These are phyloP conservation scores for Cercocebus atys DNA, from an alignment of 2,113 vertebrate genomes.

Conservation along the genomic window DNA sequence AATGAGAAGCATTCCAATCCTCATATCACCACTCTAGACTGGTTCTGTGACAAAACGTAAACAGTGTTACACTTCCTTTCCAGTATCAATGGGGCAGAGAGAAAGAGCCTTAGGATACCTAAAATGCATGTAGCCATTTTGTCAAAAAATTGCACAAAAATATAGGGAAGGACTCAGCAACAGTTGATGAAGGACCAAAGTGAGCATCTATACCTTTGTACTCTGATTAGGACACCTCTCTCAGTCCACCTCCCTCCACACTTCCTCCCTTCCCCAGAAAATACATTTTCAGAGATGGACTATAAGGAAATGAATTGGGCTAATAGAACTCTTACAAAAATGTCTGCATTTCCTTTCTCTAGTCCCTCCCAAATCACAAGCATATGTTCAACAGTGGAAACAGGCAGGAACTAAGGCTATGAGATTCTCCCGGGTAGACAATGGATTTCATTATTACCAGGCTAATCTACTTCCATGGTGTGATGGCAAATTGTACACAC, in stretches of 20 bases:
- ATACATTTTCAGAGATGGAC: neutral
- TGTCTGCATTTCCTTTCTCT: neutral
- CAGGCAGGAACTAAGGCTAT: neutral
- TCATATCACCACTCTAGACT: neutral
- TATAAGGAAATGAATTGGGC: neutral
- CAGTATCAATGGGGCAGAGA: neutral
- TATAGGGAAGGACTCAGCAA: neutral
- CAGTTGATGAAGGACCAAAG: neutral
- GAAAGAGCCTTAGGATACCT: neutral
- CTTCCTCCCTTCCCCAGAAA: neutral
- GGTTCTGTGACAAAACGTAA: neutral
- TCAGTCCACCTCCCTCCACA: fast-evolving
- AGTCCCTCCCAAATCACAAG: neutral
- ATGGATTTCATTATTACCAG: neutral
- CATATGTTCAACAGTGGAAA: neutral
- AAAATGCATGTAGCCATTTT: neutral
- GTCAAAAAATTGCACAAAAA: neutral
- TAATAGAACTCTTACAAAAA: neutral
- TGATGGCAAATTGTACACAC: neutral
- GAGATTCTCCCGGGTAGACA: neutral
- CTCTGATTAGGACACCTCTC: no score
- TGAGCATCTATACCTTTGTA: neutral
- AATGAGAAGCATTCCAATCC: neutral
- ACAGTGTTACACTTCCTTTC: neutral
- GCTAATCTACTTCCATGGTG: neutral